Percentiles rank a stretch among this genome's conserved stretches.
These are phyloP conservation scores for Hylia prasina DNA, from an alignment of 2,113 vertebrate genomes.

Conservation along the genomic window DNA sequence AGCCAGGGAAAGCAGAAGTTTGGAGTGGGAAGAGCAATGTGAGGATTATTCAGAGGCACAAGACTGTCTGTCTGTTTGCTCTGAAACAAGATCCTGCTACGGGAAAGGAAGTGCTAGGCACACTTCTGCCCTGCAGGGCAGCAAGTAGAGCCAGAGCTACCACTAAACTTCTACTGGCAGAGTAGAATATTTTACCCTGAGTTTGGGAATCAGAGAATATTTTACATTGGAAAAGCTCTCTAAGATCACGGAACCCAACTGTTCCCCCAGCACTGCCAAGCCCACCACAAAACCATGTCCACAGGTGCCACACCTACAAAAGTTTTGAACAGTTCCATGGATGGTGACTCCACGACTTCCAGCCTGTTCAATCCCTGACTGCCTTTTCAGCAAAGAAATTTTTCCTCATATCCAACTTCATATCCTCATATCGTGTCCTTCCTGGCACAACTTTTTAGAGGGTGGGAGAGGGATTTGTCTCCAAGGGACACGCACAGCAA, in stretches of 20 bases:
- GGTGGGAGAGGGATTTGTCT: not conserved
- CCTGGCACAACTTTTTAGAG: not conserved
- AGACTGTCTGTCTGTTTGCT: not conserved
- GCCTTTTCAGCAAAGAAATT: not conserved
- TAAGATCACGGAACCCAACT: not conserved
- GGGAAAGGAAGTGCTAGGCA: not conserved
- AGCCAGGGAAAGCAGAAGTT: not conserved
- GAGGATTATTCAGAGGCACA: constrained; percentile 29
- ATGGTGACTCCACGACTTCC: not conserved
- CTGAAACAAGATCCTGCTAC: not conserved
- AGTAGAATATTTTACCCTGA: too few species aligned
- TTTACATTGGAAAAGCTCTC: not conserved
- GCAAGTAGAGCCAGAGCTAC: accelerated
- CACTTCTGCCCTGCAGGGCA: not conserved
- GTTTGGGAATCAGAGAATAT: not conserved
- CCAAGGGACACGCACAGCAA: accelerated
- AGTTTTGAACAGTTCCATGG: not conserved
- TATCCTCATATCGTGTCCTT: too few species aligned
- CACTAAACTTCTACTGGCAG: not conserved
- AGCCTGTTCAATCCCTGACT: not conserved
- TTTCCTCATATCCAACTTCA: not conserved
- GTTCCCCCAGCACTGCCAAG: not conserved
- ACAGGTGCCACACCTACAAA: not conserved
- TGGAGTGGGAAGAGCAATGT: not conserved
- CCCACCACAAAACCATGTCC: not conserved